Base-by-base conservation (phyloP, 2,888 invertebrate genomes). In the Volucella inflata region DNA sequence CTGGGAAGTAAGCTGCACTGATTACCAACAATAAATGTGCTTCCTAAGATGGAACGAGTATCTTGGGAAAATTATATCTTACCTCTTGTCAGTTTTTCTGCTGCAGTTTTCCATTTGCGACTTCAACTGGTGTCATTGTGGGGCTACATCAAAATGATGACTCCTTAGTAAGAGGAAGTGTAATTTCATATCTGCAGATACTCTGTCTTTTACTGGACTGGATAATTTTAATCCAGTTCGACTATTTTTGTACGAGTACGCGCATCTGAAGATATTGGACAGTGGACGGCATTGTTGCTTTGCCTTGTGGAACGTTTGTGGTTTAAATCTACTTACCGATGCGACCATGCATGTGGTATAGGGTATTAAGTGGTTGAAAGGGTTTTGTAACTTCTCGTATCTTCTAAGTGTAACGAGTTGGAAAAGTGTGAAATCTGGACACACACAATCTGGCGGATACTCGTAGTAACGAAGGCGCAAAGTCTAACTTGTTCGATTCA, bases 1-100 rank as follows among this genome's bases (percentile, higher is more conserved):
- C 79, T 84, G 84, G 75, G 75, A 84, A 80, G 75, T 80, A 16
- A 75, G 59, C 59, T 60, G 80, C 65, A 53, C 80, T 84, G 84
- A 80, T 84, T 84, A 64, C 68, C 46, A 70, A 80, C 80, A 80
- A 80, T 75, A 84, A 70, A 62, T 77, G 46, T 55, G 64, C 36
- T 44, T 55, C 75, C 51, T 36, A 75, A 65, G 70, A 80, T 75
- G 75, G n/a, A n/a, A n/a, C n/a, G n/a, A n/a, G 75, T 60, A 78
- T 71, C 70, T 68, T 51, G 12, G 40, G 57, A 48, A 65, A 67
- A 77, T 36, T 42, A 65, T 60, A 67, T 60, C 81, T 65, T 53
- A n/a, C 40, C 55, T 46, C 67, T 42, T 59, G 30, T 36, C 21
- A 17, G 57, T 50, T 64, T 77, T 10, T 65, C 16, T 14, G 53